A percentile compares a stretch with the other conserved stretches of the same genome.
Conservation (phyloP, 2,888 invertebrate species). For the Apodemia duryi region DNA sequence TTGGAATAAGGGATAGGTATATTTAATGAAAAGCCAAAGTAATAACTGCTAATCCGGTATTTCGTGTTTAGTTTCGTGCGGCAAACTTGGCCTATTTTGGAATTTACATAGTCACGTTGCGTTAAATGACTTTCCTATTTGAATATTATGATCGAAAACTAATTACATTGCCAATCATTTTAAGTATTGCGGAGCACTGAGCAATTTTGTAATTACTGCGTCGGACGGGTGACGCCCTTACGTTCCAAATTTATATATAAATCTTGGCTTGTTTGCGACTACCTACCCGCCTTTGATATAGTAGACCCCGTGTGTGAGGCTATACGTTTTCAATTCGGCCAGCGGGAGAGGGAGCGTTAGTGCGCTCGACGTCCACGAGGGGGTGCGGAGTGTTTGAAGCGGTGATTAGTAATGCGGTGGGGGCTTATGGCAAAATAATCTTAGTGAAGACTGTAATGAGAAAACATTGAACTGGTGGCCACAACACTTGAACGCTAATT, state of each 20-base stretch:
- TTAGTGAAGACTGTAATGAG: constrained; percentile 62
- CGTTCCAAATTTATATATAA: constrained; percentile 37
- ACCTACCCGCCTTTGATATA: constrained; percentile 40
- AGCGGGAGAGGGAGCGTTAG: constrained; percentile 40
- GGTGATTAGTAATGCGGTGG: constrained; percentile 63
- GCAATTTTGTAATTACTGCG: constrained; percentile 23
- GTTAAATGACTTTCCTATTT: neutral
- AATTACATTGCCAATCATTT: constrained; percentile 15
- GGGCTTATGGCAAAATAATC: constrained; percentile 62
- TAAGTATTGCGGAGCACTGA: constrained; percentile 14
- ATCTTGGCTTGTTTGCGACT: constrained; percentile 44
- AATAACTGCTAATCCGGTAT: no score
- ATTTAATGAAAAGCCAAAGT: no score
- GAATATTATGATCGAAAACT: constrained; percentile 10
- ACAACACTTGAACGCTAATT: constrained; percentile 49
- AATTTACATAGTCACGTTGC: neutral
- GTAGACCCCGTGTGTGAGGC: constrained; percentile 37
- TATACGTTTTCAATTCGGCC: constrained; percentile 59
- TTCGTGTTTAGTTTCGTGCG: neutral
- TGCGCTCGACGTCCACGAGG: constrained; percentile 43
- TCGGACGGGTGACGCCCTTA: constrained; percentile 29
- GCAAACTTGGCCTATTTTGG: neutral
- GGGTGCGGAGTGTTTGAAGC: constrained; percentile 54
- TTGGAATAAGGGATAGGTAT: no score
- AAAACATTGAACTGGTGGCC: constrained; percentile 50